phyloP scores from a whole-genome alignment of 2,797 vertebrate species.

The Spea hammondii region DNA sequence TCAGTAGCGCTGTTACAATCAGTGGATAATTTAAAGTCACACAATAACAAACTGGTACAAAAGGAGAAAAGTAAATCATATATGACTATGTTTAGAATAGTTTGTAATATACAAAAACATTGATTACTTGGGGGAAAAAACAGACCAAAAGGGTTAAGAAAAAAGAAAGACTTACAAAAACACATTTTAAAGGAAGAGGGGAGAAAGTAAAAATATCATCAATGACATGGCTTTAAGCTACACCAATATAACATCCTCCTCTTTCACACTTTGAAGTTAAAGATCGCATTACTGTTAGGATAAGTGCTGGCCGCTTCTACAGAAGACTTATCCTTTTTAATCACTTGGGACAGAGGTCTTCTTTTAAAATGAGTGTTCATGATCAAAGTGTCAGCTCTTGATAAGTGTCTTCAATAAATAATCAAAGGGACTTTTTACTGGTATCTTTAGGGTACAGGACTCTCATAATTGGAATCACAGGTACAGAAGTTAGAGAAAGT shows the following conservation, averaged over 20 bases:
- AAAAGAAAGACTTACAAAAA: no score
- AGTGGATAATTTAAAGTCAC: no score
- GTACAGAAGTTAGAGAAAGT: conserved; percentile 6
- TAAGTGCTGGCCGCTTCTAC: conserved; percentile 52
- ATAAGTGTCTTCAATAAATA: conserved; percentile 62
- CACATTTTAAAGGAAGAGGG: no score
- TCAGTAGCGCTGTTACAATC: no score
- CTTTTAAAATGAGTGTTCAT: conserved; percentile 56
- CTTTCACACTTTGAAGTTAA: conserved; percentile 42
- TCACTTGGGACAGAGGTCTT: conserved; percentile 41
- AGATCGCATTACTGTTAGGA: conserved; percentile 38
- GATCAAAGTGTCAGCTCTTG: conserved; percentile 56
- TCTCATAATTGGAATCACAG: conserved; percentile 32
- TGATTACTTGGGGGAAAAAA: no score
- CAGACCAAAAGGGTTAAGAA: no score
- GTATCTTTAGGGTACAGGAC: conserved; percentile 53
- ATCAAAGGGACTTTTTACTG: conserved; percentile 56
- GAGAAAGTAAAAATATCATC: not conserved
- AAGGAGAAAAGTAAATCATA: no score
- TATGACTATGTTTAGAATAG: no score
- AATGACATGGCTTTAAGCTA: conserved; percentile 41
- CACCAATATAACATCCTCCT: conserved; percentile 19
- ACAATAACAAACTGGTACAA: no score
- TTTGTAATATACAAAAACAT: no score
- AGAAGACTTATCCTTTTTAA: conserved; percentile 23